Evolutionary conservation across 2,888 invertebrate genomes (phyloP).

Genomic region (Acleris emargana): DNA sequence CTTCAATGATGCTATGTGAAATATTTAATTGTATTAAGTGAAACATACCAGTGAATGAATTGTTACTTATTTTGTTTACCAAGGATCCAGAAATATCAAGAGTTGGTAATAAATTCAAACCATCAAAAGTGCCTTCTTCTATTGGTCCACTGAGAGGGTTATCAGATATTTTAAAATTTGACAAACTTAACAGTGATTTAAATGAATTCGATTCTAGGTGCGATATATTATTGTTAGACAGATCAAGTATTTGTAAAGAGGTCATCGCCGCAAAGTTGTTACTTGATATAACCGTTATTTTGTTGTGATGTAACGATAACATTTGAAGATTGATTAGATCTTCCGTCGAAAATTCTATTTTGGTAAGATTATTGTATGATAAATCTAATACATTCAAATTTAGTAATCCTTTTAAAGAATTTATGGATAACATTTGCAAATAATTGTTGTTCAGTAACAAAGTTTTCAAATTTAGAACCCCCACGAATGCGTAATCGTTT

Average conservation of each 20-base stretch:
- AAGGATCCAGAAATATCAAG: conserved; percentile 61
- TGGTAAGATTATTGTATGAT: conserved; percentile 57
- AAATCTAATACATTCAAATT: conserved; percentile 55
- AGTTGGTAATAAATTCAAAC: conserved; percentile 55
- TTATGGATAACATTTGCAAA: conserved; percentile 48
- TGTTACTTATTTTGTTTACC: conserved; percentile 54
- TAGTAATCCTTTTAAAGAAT: conserved; percentile 53
- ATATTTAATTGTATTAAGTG: conserved; percentile 57
- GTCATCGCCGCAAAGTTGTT: conserved; percentile 51
- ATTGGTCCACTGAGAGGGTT: conserved; percentile 59
- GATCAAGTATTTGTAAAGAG: conserved; percentile 56
- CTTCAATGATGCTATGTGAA: conserved; percentile 55
- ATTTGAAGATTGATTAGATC: conserved; percentile 53
- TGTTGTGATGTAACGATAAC: conserved; percentile 55
- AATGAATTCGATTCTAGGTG: conserved; percentile 56
- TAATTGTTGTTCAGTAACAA: conserved; percentile 60
- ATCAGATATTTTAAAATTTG: conserved; percentile 57
- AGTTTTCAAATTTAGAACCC: conserved; percentile 47
- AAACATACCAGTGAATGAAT: conserved; percentile 61
- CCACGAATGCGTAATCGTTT: conserved; percentile 60
- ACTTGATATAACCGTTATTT: conserved; percentile 50
- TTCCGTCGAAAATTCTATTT: conserved; percentile 55
- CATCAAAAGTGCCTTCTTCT: conserved; percentile 56
- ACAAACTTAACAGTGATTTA: conserved; percentile 49
- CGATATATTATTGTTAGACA: conserved; percentile 62